phyloP scores from a whole-genome alignment of 2,113 vertebrate species.

The Meriones unguiculatus region DNA sequence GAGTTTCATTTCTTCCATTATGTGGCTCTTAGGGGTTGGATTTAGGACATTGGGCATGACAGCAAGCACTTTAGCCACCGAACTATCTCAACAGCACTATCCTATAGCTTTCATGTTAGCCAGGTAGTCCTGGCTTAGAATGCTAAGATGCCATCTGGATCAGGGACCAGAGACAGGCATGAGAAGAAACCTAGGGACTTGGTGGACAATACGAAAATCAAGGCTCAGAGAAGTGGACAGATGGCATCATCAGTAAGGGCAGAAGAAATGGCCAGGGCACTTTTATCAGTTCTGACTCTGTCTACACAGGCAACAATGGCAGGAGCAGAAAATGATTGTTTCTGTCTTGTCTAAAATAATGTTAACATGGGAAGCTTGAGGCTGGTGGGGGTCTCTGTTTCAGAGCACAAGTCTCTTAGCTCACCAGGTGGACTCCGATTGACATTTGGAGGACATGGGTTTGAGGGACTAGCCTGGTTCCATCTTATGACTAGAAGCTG shows the following conservation, averaged over 20 bases:
- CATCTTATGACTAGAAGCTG: neutral
- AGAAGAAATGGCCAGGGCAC: neutral
- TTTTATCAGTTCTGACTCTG: neutral
- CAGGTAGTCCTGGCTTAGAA: neutral
- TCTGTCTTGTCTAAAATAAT: neutral
- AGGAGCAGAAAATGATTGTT: neutral
- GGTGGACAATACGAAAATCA: neutral
- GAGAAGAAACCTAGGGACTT: neutral
- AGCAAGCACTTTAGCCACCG: neutral
- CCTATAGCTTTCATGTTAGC: neutral
- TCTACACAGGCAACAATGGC: neutral
- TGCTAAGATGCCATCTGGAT: neutral
- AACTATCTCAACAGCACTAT: neutral
- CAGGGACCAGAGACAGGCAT: neutral
- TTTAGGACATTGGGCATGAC: neutral
- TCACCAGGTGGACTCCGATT: neutral
- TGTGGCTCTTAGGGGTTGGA: neutral
- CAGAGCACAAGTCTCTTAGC: neutral
- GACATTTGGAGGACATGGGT: neutral
- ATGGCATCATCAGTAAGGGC: neutral
- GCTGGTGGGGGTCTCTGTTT: neutral
- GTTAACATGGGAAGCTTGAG: neutral
- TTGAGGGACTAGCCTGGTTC: neutral
- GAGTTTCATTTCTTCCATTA: neutral
- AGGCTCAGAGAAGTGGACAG: neutral